Conservation (phyloP, 2,113 vertebrate genomes). For the Myotis lucifugus region DNA sequence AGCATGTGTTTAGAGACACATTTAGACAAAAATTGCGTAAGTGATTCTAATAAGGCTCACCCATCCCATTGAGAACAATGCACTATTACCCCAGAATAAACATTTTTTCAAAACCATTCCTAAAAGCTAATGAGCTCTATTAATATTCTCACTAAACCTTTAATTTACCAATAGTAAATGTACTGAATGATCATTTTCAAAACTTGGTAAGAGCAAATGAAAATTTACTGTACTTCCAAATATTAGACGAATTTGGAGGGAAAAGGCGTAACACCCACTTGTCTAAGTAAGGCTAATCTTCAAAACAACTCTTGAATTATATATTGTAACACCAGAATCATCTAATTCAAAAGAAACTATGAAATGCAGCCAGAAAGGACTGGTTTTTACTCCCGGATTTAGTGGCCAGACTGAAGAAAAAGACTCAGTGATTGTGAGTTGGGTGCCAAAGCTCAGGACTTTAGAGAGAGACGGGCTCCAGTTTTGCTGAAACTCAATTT, state of each 20-base stretch:
- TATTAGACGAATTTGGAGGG: background rate
- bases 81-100: background rate
- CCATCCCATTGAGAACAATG: background rate
- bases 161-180: constrained; percentile 41
- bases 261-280: too few species aligned
- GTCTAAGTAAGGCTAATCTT: background rate
- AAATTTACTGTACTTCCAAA: constrained; percentile 45
- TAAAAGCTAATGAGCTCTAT: constrained; percentile 24
- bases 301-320: background rate
- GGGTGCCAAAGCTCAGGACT: too few species aligned
- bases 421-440: too few species aligned
- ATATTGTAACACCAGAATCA: background rate
- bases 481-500: too few species aligned
- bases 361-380: too few species aligned
- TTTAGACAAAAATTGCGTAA: too few species aligned
- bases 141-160: constrained; percentile 27
- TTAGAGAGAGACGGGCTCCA: too few species aligned
- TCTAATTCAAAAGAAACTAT: background rate
- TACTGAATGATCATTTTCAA: constrained; percentile 23
- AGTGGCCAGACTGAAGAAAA: too few species aligned
- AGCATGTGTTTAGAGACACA: too few species aligned
- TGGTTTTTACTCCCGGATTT: too few species aligned
- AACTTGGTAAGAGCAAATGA: constrained; percentile 15
- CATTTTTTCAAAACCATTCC: constrained; percentile 46
- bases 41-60: background rate